Percentiles rank a stretch among this genome's conserved stretches.
Evolutionary conservation across 2,888 invertebrate genomes (phyloP).

Genomic region (Dicyrtomina minuta): DNA sequence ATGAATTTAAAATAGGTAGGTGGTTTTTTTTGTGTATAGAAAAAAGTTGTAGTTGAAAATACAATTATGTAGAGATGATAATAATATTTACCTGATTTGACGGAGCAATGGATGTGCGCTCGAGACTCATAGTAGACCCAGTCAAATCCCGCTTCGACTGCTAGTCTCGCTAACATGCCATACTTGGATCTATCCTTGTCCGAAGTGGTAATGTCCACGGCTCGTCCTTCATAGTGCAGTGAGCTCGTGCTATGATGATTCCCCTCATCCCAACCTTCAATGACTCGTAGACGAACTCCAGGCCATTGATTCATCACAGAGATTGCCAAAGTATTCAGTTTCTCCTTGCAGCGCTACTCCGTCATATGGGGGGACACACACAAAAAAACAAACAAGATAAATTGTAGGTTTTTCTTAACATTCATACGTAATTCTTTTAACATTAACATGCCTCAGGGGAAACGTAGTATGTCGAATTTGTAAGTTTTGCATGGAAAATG

Average conservation of each 20-base stretch:
- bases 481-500: too few species aligned
- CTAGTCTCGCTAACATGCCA: conserved; percentile 91
- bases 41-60: too few species aligned
- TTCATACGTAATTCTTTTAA: too few species aligned
- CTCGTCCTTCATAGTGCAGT: conserved; percentile 93
- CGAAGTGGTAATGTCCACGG: conserved; percentile 92
- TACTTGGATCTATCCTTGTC: conserved; percentile 90
- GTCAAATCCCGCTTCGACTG: conserved; percentile 96
- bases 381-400: conserved; percentile 41
- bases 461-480: too few species aligned
- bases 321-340: conserved; percentile 88
- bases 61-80: too few species aligned
- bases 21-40: too few species aligned
- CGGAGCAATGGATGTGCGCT: conserved; percentile 93
- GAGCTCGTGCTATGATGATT: conserved; percentile 77
- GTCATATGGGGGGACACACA: too few species aligned
- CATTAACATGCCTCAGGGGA: too few species aligned
- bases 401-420: too few species aligned
- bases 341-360: conserved; percentile 94
- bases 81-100: conserved; percentile 81
- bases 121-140: conserved; percentile 97
- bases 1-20: too few species aligned
- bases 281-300: conserved; percentile 85
- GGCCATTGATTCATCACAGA: conserved; percentile 99
- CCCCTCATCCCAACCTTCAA: conserved; percentile 91